phyloP scores from a whole-genome alignment of 2,113 vertebrate genomes.

The Megaceryle maxima region DNA sequence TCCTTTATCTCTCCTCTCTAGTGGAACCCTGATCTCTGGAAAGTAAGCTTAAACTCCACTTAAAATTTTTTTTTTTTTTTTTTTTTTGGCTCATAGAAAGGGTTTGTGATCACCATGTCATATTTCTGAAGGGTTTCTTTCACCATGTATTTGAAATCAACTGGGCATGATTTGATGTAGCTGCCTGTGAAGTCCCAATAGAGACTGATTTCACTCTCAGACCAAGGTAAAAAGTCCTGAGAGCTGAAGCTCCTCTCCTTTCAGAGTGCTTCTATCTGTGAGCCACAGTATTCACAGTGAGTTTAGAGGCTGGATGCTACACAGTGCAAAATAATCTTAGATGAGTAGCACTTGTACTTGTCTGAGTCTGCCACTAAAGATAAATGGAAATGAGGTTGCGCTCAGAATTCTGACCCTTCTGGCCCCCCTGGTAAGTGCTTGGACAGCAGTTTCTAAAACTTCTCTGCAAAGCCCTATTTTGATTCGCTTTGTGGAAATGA shows the following conservation, averaged over 20 bases:
- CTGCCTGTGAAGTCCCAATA: not conserved
- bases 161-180: not conserved
- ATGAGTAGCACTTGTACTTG: not conserved
- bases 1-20: not conserved
- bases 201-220: not conserved
- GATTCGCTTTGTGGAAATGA: not conserved
- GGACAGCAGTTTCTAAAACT: not conserved
- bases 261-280: not conserved
- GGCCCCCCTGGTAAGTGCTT: not conserved
- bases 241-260: not conserved
- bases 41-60: not conserved
- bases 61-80: not conserved
- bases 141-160: not conserved
- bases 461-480: not conserved
- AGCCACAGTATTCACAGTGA: not conserved
- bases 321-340: not conserved
- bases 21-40: not conserved
- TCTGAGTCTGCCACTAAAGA: not conserved
- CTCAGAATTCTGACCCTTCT: not conserved
- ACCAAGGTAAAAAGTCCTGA: not conserved
- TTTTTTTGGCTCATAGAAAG: not conserved
- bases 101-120: not conserved
- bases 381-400: not conserved
- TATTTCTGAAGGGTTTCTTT: not conserved
- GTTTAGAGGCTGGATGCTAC: not conserved